phyloP scores from a whole-genome alignment of 2,888 invertebrate species.

The Caenorhabditis angaria region DNA sequence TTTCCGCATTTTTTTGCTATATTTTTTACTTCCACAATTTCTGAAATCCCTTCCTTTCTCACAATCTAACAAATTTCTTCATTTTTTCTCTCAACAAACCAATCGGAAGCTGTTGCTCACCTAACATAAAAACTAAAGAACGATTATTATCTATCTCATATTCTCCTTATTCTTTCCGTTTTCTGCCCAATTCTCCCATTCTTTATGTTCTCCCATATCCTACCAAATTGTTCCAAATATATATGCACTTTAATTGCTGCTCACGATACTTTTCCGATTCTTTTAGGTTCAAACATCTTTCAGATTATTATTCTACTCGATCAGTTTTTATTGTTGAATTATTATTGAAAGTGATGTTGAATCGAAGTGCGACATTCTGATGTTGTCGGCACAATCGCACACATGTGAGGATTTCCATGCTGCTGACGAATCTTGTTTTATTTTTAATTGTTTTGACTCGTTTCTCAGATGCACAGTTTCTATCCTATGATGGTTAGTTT shows the following conservation, averaged over 20 bases:
- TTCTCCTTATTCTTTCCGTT: slow-evolving; percentile 7
- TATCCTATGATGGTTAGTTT: slow-evolving; percentile 46
- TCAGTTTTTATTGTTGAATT: slow-evolving; percentile 11
- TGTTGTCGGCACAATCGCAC: slow-evolving; percentile 42
- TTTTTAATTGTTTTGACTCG: slow-evolving; percentile 33
- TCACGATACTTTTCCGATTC: slow-evolving; percentile 43
- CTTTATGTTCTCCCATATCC: neutral
- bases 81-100: neutral
- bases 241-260: slow-evolving; percentile 44
- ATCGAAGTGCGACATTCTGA: slow-evolving; percentile 50
- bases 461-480: slow-evolving; percentile 33
- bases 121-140: neutral
- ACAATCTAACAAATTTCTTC: neutral
- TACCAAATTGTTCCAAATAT: slow-evolving; percentile 34
- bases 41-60: neutral
- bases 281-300: slow-evolving; percentile 2
- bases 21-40: neutral
- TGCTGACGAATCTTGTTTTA: slow-evolving; percentile 33
- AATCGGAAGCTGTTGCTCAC: neutral
- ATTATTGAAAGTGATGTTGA: slow-evolving; percentile 14
- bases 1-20: no score
- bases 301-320: slow-evolving; percentile 13
- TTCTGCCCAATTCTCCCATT: neutral
- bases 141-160: neutral
- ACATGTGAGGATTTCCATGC: slow-evolving; percentile 50